Conservation (phyloP, 2,113 vertebrate species). For the Galeopterus variegatus region DNA sequence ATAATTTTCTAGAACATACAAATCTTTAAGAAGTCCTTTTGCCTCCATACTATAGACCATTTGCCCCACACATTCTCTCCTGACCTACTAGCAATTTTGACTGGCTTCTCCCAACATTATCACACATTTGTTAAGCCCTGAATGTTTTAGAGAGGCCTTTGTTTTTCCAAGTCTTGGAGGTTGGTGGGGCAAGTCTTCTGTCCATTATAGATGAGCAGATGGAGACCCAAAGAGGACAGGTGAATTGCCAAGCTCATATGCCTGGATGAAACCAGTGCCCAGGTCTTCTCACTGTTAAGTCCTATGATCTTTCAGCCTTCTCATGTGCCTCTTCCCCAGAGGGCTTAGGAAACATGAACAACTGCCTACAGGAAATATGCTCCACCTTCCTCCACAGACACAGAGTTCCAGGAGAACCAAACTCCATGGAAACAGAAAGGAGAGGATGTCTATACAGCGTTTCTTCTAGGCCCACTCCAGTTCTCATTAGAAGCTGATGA, state of each 20-base stretch:
- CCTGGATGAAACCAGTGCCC: not conserved
- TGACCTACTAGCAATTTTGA: not conserved
- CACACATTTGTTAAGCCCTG: not conserved
- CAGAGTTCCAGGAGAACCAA: slow-evolving; percentile 33
- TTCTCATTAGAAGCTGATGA: not conserved
- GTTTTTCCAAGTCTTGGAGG: not conserved
- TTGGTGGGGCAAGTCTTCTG: not conserved
- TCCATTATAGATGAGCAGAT: not conserved
- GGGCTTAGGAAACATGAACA: slow-evolving; percentile 47
- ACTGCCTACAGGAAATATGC: slow-evolving; percentile 79
- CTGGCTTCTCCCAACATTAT: not conserved
- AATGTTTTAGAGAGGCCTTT: not conserved
- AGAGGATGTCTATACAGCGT: not conserved
- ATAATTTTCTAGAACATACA: not conserved
- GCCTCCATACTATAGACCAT: not conserved
- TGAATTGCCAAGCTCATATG: not conserved
- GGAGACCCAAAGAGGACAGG: not conserved
- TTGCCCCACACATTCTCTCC: not conserved
- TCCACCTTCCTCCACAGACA: slow-evolving; percentile 71
- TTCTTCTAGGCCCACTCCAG: not conserved
- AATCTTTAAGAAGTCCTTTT: not conserved
- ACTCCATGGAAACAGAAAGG: slow-evolving; percentile 72
- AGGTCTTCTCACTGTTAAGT: not conserved
- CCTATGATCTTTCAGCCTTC: not conserved
- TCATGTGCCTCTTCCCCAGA: slow-evolving; percentile 46